Conservation (phyloP, 1,140 invertebrate species). For the Akabosia matsudoensis region DNA sequence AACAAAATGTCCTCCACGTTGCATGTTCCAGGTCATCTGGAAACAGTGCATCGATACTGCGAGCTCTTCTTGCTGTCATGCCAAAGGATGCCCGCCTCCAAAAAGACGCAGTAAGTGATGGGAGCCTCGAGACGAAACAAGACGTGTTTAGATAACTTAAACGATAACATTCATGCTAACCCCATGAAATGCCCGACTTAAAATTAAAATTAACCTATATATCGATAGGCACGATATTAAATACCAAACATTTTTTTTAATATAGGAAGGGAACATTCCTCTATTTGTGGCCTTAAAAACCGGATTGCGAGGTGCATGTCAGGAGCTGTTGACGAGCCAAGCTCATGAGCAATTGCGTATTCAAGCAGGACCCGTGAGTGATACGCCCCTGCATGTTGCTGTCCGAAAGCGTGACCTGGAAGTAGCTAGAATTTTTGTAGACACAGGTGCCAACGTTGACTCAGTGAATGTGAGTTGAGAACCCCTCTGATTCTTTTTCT, state of each 20-base stretch:
- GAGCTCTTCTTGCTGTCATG: conserved; percentile 74
- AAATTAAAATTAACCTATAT: not conserved
- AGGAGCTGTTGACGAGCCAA: conserved; percentile 72
- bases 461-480: conserved; percentile 72
- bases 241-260: conserved; percentile 41
- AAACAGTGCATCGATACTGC: conserved; percentile 80
- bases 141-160: no score
- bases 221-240: conserved; percentile 25
- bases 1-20: conserved; percentile 86
- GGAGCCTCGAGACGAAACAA: not conserved
- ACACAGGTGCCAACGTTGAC: conserved; percentile 86
- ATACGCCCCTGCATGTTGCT: conserved; percentile 87
- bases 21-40: conserved; percentile 84
- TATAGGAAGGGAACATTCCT: conserved; percentile 87
- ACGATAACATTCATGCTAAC: conserved; percentile 10
- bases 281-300: conserved; percentile 86
- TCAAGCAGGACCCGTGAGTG: conserved; percentile 63
- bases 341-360: conserved; percentile 75
- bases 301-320: conserved; percentile 86
- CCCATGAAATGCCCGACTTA: not conserved
- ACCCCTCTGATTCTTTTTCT: no score
- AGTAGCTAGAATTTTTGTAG: conserved; percentile 83
- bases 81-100: conserved; percentile 81
- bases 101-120: conserved; percentile 73
- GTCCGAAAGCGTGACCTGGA: conserved; percentile 84